Base-by-base conservation (phyloP, 2,888 invertebrate species). In the Drymonia ruficornis region DNA sequence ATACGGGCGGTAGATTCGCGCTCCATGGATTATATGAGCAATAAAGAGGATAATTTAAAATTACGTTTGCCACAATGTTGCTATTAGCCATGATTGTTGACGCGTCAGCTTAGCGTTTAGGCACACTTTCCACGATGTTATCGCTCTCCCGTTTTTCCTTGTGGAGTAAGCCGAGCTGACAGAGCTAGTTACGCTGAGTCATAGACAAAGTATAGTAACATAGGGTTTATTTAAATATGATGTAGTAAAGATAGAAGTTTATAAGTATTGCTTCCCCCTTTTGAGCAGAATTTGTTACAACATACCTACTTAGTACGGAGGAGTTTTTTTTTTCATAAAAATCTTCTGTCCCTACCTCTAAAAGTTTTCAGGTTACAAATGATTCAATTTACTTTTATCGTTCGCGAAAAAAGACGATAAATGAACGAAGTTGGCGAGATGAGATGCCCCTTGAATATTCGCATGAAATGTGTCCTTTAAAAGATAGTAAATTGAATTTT, bases 11-110 rank as follows among this genome's bases (percentile, higher is more conserved):
- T 72, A 85, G 83, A 85, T 84, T 83, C 80, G 77, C 84, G 81
- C 83, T 81, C 70, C 80, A 80, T 80, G 83, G 83, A 86, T 86
- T 87, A 86, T 80, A 78, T 78, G 78, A 76, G 84, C 80, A 82
- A 85, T 88, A 89, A 88, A 87, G 80, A 81, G 83, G 78, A 87
- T 88, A 84, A 87, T 86, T 87, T 84, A 78, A 86, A 88, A 87
- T 87, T 86, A 84, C 81, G 76, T 80, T 81, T 78, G 72, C 80
- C 79, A 83, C 81, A 83, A 83, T 81, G 82, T 85, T 83, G 83
- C 76, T 76, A 78, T 85, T 82, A 86, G 78, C 73, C 74, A 72
- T 85, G 82, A 80, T 81, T 81, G 78, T 74, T 74, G 78, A 76
- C 74, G 70, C 63, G 51, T 59, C 51, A 63, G 68, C 65, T 72